Conservation (phyloP, 1,140 invertebrate species). For the Rhagoletis pomonella region DNA sequence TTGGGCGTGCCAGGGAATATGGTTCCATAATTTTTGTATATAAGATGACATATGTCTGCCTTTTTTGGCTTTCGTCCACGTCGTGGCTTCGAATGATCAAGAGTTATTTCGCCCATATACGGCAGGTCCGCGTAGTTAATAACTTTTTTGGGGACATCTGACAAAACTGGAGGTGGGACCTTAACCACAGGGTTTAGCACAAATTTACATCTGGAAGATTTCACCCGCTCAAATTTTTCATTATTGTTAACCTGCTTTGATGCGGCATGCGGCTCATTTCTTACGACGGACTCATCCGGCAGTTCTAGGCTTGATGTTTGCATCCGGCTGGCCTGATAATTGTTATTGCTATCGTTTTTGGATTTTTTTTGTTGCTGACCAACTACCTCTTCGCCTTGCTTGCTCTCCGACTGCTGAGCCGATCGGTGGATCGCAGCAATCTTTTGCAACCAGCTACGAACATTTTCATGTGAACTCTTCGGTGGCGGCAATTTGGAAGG, state of each 20-base stretch:
- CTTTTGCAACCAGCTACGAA: conserved; percentile 83
- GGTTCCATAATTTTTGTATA: conserved; percentile 92
- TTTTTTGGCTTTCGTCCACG: conserved; percentile 91
- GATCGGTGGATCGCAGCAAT: conserved; percentile 80
- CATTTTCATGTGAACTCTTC: conserved; percentile 77
- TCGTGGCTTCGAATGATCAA: conserved; percentile 88
- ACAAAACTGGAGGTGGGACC: not conserved
- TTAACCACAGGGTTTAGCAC: not conserved
- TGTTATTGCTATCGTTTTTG: conserved; percentile 49
- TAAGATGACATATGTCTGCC: conserved; percentile 92
- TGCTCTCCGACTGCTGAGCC: conserved; percentile 59
- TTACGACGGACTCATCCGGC: not conserved
- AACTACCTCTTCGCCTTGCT: not conserved
- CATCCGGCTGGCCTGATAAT: conserved; percentile 49
- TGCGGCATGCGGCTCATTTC: not conserved
- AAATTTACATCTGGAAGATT: not conserved
- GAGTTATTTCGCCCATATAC: conserved; percentile 92
- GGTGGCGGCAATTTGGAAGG: conserved; percentile 60
- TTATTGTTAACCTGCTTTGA: not conserved
- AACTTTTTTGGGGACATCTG: conserved; percentile 63
- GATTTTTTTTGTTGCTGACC: not conserved
- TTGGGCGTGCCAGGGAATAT: conserved; percentile 78
- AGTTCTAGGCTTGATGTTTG: not conserved
- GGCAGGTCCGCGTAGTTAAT: conserved; percentile 88
- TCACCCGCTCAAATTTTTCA: not conserved